These are phyloP conservation scores for Chunga burmeisteri DNA, from an alignment of 2,113 vertebrate species.

Conservation along the genomic window DNA sequence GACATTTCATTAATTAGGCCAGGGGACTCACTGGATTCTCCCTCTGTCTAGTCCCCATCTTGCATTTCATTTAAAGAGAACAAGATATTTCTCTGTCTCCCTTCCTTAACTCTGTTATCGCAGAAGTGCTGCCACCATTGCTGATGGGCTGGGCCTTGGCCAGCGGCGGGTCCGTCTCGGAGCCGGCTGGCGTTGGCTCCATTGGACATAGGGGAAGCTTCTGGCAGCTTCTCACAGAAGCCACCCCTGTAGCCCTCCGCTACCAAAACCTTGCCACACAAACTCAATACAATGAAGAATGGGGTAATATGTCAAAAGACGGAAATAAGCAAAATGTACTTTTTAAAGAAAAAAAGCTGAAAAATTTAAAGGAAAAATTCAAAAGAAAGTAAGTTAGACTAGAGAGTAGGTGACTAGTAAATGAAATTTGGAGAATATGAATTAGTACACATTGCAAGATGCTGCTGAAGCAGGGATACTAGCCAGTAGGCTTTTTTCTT, in stretches of 20 bases:
- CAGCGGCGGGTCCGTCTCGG: too few relatives aligned
- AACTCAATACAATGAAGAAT: not conserved
- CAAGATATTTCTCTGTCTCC: not conserved
- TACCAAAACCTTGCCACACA: not conserved
- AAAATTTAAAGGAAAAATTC: not conserved
- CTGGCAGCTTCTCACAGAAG: too few relatives aligned
- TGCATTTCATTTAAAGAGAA: not conserved
- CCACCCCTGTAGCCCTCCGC: too few relatives aligned
- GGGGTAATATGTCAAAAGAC: not conserved
- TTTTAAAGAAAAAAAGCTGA: not conserved
- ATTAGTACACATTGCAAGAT: not conserved
- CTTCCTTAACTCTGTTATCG: not conserved
- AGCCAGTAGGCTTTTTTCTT: not conserved
- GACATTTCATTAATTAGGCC: not conserved
- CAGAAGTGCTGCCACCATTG: not conserved
- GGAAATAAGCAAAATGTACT: not conserved
- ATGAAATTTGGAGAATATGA: not conserved
- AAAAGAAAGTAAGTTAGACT: not conserved
- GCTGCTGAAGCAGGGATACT: not conserved
- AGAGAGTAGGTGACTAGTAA: not conserved
- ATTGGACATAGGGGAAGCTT: too few relatives aligned
- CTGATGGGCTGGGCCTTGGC: not conserved
- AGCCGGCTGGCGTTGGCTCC: too few relatives aligned
- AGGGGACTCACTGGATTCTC: not conserved
- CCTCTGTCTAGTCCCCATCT: not conserved